Percentiles rank a stretch among this genome's conserved stretches.
phyloP scores from a whole-genome alignment of 2,888 invertebrate species.

The Chouioia cunea region DNA sequence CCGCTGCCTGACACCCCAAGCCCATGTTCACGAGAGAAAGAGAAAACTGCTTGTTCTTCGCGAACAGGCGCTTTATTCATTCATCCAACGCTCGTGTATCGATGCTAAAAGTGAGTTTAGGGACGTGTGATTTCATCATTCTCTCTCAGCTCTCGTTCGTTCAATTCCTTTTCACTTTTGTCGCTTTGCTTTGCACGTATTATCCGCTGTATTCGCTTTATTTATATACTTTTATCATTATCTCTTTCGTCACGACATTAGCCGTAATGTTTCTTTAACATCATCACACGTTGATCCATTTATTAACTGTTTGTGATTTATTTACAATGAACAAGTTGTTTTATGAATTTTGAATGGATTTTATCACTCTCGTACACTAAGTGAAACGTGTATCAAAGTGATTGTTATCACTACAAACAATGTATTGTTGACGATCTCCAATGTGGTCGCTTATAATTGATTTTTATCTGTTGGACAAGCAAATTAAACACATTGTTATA shows the following conservation, averaged over 20 bases:
- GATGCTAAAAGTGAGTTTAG: conserved; percentile 43
- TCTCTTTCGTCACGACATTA: conserved; percentile 1
- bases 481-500: conserved; percentile 16
- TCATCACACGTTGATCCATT: too few species aligned
- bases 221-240: conserved; percentile 34
- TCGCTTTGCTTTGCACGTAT: conserved; percentile 35
- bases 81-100: conserved; percentile 39
- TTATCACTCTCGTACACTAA: too few species aligned
- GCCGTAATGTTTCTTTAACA: neutral
- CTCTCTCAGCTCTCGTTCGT: conserved; percentile 14
- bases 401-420: neutral
- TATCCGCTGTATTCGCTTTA: conserved; percentile 26
- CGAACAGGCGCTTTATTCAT: conserved; percentile 49
- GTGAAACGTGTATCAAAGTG: neutral
- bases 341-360: too few species aligned
- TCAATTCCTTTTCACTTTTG: conserved; percentile 37
- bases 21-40: conserved; percentile 34
- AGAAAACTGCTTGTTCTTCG: conserved; percentile 39
- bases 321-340: too few species aligned
- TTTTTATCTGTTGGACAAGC: conserved; percentile 17
- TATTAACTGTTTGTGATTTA: too few species aligned
- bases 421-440: conserved; percentile 14
- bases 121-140: conserved; percentile 39
- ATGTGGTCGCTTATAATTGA: conserved; percentile 32
- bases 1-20: conserved; percentile 57